Evolutionary conservation across 2,113 vertebrate species (phyloP), one percentile per base, ranked within the genome.

Genomic region (Epinephelus lanceolatus): DNA sequence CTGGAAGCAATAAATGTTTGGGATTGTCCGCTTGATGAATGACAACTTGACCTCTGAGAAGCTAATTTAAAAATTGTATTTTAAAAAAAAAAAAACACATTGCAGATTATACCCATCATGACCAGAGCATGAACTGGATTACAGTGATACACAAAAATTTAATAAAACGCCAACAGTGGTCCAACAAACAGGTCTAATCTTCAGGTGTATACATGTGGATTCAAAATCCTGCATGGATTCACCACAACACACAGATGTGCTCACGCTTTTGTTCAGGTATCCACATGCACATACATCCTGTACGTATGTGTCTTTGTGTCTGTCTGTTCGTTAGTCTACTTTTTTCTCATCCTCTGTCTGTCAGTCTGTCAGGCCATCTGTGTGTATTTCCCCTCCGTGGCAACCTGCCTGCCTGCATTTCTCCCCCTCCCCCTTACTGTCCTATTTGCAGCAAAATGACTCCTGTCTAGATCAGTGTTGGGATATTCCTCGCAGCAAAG

Each of bases 301-400:
- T 51, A 57, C 0, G 21, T 57, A 47, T 60, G 63, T 53, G 81
- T 85, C 72, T 83, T 72, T 88, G 75, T 78, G 72, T 72, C 79
- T 56, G 47, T 82, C 70, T 75, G 57, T 72, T 69, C 68, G 15
- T 76, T 74, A 30, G 78, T 71, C 80, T 89, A 78, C 65, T 82
- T 84, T 87, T 86, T 71, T 37, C 57, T 85, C 80, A 78, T 90
- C 76, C 84, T 89, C 71, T 87, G 83, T 88, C 86, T 90, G 68
- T 86, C 81, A 84, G 85, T 89, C 83, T 91, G 90, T 90, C 79
- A 83, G 74, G 83, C 82, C 88, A 85, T 91, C 88, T 85, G 87
- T 89, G 83, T 86, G 86, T 71, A 76, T 82, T 86, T 85, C 82
- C 72, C 13, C 60, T 89, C 66, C 14, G 17, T 88, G 86, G 72